Conservation (phyloP, 2,888 invertebrate genomes). For the Escarpia spicata region DNA sequence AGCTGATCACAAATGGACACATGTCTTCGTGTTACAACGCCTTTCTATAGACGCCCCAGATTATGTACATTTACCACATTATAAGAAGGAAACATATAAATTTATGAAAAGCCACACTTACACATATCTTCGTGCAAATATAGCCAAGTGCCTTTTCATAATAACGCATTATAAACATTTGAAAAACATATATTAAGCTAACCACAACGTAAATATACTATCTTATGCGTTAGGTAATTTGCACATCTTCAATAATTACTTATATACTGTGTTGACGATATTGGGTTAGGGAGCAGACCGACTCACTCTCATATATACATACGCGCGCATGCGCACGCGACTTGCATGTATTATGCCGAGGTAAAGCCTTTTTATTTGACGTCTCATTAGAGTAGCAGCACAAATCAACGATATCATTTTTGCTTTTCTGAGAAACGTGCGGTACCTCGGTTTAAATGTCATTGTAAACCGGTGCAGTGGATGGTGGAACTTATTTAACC, state of each 20-base stretch:
- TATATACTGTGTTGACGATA: neutral
- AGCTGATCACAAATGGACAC: too few relatives aligned
- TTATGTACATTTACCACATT: neutral
- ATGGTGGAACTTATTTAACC: neutral
- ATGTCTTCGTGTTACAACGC: too few relatives aligned
- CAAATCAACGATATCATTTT: neutral
- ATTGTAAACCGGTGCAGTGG: neutral
- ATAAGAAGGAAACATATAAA: too few relatives aligned
- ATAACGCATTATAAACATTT: neutral
- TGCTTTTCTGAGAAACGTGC: neutral
- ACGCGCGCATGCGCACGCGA: neutral
- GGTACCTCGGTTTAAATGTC: neutral
- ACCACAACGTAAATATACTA: neutral
- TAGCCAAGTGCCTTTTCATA: neutral
- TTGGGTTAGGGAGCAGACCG: neutral
- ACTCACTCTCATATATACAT: too few relatives aligned
- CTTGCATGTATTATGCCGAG: neutral
- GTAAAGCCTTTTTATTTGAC: neutral
- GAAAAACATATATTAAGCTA: neutral
- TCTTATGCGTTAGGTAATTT: neutral
- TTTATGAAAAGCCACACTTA: too few relatives aligned
- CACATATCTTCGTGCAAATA: neutral
- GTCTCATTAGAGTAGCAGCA: neutral
- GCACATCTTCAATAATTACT: too few relatives aligned
- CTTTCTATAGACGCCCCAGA: too few relatives aligned